Percentiles rank a stretch among this genome's conserved stretches.
These are phyloP conservation scores for Miltochrista miniata DNA, from an alignment of 2,888 invertebrate species.

Conservation along the genomic window DNA sequence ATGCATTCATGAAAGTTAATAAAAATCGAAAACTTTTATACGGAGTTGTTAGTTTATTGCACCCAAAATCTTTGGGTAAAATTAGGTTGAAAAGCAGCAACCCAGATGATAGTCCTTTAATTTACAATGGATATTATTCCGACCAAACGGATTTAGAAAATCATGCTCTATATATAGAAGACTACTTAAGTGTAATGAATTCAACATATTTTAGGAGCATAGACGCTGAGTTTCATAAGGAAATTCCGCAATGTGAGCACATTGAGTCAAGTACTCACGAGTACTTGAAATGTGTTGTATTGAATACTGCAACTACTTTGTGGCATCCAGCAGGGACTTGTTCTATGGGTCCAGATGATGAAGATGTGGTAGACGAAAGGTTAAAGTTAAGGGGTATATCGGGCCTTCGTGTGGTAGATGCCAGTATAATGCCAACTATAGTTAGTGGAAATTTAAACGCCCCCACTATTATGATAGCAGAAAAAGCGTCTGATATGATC, in stretches of 20 bases:
- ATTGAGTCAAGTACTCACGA: slow-evolving; percentile 44
- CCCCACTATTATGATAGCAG: slow-evolving; percentile 83
- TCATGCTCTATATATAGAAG: slow-evolving; percentile 34
- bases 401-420: slow-evolving; percentile 83
- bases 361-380: slow-evolving; percentile 46
- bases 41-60: slow-evolving; percentile 38
- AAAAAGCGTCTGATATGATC: slow-evolving; percentile 64
- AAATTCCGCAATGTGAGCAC: slow-evolving; percentile 44
- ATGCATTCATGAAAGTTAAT: slow-evolving; percentile 29
- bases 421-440: slow-evolving; percentile 84
- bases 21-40: slow-evolving; percentile 34
- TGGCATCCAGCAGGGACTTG: slow-evolving; percentile 50
- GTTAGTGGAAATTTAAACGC: slow-evolving; percentile 84
- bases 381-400: slow-evolving; percentile 76
- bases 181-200: slow-evolving; percentile 39
- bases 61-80: slow-evolving; percentile 52
- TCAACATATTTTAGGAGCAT: slow-evolving; percentile 39
- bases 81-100: slow-evolving; percentile 43
- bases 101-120: slow-evolving; percentile 42
- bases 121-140: slow-evolving; percentile 49
- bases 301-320: slow-evolving; percentile 46
- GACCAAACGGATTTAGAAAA: slow-evolving; percentile 41
- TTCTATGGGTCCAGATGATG: slow-evolving; percentile 37
- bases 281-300: slow-evolving; percentile 59
- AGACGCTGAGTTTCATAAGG: slow-evolving; percentile 32